Conservation (phyloP, 1,140 invertebrate species). For the Lepidurus couesii region DNA sequence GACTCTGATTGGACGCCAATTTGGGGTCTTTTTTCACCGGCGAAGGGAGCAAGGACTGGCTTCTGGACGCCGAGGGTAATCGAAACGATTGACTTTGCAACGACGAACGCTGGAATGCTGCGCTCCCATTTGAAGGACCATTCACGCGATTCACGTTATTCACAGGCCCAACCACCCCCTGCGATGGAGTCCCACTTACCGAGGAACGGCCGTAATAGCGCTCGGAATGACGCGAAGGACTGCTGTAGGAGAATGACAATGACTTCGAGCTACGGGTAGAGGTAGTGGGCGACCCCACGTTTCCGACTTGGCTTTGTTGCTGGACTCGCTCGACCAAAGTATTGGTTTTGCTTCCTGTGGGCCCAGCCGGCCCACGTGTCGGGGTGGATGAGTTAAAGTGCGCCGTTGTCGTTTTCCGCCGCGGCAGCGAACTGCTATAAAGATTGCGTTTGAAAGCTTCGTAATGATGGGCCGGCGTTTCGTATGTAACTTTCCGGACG, state of each 20-base stretch:
- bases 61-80: neutral
- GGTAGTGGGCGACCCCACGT: neutral
- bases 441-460: neutral
- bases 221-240: slow-evolving; percentile 28
- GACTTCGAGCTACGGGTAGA: slow-evolving; percentile 27
- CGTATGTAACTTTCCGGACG: neutral
- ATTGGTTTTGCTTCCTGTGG: neutral
- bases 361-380: neutral
- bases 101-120: neutral
- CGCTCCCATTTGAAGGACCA: neutral
- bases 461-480: neutral
- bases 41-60: neutral
- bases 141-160: neutral
- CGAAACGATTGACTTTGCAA: neutral
- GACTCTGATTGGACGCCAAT: neutral
- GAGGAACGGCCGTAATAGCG: slow-evolving; percentile 22
- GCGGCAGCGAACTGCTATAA: slow-evolving; percentile 6
- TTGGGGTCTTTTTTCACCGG: slow-evolving; percentile 15
- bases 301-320: neutral
- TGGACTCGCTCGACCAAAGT: neutral
- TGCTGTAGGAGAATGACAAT: slow-evolving; percentile 31
- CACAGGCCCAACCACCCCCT: neutral
- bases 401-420: neutral
- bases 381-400: slow-evolving; percentile 2
- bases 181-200: neutral